Evolutionary conservation across 2,888 invertebrate genomes (phyloP).

Genomic region (Ophioninae sp.): DNA sequence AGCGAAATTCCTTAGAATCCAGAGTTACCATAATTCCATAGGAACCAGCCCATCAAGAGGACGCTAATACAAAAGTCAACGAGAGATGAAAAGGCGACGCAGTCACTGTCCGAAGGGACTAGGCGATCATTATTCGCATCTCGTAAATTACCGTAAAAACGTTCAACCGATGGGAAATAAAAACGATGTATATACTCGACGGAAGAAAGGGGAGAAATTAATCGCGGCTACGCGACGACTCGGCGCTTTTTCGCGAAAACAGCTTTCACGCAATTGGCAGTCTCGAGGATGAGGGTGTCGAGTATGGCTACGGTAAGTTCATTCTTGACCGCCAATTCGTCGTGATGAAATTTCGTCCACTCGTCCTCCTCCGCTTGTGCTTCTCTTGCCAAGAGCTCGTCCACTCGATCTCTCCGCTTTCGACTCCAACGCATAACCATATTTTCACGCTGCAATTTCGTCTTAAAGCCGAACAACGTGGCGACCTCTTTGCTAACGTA

Average conservation of each 20-base stretch:
- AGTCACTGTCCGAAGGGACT: constrained; percentile 3
- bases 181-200: constrained; percentile 10
- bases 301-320: constrained; percentile 81
- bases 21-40: constrained; percentile 52
- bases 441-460: constrained; percentile 82
- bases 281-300: constrained; percentile 76
- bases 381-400: constrained; percentile 87
- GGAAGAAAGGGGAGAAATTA: background rate
- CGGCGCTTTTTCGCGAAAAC: constrained; percentile 76
- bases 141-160: constrained; percentile 7
- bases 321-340: constrained; percentile 87
- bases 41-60: constrained; percentile 56
- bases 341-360: constrained; percentile 89
- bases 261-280: constrained; percentile 75
- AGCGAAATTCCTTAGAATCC: constrained; percentile 34
- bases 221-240: constrained; percentile 66
- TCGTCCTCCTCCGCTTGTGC: constrained; percentile 87
- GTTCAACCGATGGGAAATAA: constrained; percentile 20
- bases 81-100: constrained; percentile 13
- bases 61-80: constrained; percentile 35
- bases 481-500: constrained; percentile 82
- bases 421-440: constrained; percentile 84
- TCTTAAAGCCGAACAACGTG: constrained; percentile 83
- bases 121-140: background rate
- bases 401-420: constrained; percentile 87